These are phyloP conservation scores for Aphrophora alni DNA, from an alignment of 2,888 invertebrate genomes.

Conservation along the genomic window DNA sequence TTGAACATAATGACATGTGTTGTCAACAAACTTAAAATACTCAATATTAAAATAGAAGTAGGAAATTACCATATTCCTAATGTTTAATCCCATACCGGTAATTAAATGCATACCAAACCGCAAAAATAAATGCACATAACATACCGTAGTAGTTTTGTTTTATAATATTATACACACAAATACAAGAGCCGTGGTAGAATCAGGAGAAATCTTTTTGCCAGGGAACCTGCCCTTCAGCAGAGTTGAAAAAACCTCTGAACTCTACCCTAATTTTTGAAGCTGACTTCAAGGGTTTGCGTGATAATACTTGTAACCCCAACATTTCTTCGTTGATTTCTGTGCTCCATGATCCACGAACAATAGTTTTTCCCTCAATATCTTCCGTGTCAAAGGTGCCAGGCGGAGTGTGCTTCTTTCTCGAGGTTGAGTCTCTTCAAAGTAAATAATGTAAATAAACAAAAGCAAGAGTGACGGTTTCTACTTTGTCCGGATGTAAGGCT, in stretches of 20 bases:
- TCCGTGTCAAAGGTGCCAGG: slow-evolving; percentile 41
- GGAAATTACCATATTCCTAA: no score
- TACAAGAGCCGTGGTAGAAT: no score
- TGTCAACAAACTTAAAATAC: no score
- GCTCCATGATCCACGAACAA: slow-evolving; percentile 30
- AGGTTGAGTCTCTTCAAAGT: slow-evolving; percentile 44
- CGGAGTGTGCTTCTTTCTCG: slow-evolving; percentile 38
- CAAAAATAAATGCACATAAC: no score
- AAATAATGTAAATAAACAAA: slow-evolving; percentile 46
- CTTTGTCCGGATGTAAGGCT: slow-evolving; percentile 45
- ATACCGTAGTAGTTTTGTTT: no score
- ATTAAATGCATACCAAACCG: no score
- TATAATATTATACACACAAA: no score
- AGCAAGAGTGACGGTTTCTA: slow-evolving; percentile 44
- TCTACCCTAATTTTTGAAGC: slow-evolving; percentile 34
- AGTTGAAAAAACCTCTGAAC: slow-evolving; percentile 47
- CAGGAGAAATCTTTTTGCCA: not conserved
- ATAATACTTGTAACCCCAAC: slow-evolving; percentile 24
- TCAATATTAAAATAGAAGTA: no score
- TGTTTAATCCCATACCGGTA: no score
- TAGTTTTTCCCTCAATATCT: slow-evolving; percentile 16
- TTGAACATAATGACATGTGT: no score
- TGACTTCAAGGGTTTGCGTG: slow-evolving; percentile 16
- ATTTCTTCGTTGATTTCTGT: not conserved
- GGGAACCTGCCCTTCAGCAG: slow-evolving; percentile 41